Evolutionary conservation across 1,140 invertebrate genomes (phyloP).

Genomic region (Caenorhabditis tropicalis): DNA sequence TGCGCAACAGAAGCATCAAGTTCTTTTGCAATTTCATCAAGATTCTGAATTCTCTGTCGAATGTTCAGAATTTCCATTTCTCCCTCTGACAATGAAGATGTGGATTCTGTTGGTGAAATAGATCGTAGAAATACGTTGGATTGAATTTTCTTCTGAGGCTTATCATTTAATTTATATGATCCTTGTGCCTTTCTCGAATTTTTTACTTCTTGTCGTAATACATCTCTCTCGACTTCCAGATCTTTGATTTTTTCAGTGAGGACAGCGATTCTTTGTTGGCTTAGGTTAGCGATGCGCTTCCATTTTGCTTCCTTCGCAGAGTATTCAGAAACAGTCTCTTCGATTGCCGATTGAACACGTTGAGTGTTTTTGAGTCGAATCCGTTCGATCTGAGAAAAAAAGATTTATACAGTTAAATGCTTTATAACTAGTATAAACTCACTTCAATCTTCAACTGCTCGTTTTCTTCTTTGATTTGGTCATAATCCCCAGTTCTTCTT

Average conservation of each 20-base stretch:
- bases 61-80: conserved; percentile 45
- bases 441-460: conserved; percentile 19
- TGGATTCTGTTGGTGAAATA: neutral
- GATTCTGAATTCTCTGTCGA: conserved; percentile 34
- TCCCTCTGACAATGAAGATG: conserved; percentile 43
- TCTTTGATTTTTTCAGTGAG: neutral
- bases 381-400: neutral
- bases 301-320: conserved; percentile 23
- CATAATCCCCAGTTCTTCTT: neutral
- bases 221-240: conserved; percentile 9
- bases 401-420: neutral
- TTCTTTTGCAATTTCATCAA: conserved; percentile 46
- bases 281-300: neutral
- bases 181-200: too few species aligned
- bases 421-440: neutral
- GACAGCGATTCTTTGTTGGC: conserved; percentile 2
- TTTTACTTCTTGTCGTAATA: neutral
- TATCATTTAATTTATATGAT: neutral
- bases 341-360: neutral
- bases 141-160: neutral
- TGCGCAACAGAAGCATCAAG: conserved; percentile 46
- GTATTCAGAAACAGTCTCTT: conserved; percentile 16
- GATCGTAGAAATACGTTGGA: neutral
- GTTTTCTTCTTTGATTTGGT: conserved; percentile 11
- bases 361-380: neutral